Conservation (phyloP, 2,888 invertebrate genomes). For the Trichogramma dendrolimi region DNA sequence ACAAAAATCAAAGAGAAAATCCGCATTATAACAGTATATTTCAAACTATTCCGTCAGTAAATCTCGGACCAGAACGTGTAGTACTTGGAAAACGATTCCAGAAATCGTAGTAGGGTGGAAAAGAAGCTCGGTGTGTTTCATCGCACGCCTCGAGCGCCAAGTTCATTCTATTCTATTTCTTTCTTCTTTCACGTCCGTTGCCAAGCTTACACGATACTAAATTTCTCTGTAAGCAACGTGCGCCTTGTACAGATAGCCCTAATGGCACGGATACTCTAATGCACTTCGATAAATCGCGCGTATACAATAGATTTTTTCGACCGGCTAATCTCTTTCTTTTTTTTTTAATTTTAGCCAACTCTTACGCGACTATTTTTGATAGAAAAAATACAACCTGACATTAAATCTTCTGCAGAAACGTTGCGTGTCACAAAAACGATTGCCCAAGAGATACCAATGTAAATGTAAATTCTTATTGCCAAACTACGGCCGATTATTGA, state of each 20-base stretch:
- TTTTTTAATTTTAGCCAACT: neutral
- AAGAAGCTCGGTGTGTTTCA: neutral
- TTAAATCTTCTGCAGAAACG: too few species aligned
- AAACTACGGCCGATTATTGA: too few species aligned
- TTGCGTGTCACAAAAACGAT: too few species aligned
- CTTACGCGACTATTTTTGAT: too few species aligned
- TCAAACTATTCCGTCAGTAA: conserved; percentile 14
- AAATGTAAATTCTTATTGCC: too few species aligned
- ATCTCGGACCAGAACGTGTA: conserved; percentile 25
- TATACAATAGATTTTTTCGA: conserved; percentile 1
- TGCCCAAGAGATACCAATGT: too few species aligned
- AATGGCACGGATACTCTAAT: conserved; percentile 42
- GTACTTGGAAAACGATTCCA: conserved; percentile 20
- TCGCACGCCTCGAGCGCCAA: conserved; percentile 13
- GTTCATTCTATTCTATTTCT: conserved; percentile 17
- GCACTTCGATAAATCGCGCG: conserved; percentile 40
- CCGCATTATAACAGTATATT: conserved; percentile 19
- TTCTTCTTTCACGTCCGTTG: conserved; percentile 15
- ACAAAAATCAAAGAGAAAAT: conserved; percentile 7
- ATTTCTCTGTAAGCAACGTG: conserved; percentile 40
- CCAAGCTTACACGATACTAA: conserved; percentile 35
- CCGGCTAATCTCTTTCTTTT: neutral
- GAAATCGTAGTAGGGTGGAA: conserved; percentile 22
- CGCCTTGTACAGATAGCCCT: conserved; percentile 41
- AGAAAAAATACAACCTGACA: too few species aligned